These are phyloP conservation scores for Trichonephila inaurata DNA, from an alignment of 1,140 invertebrate genomes.

Conservation along the genomic window DNA sequence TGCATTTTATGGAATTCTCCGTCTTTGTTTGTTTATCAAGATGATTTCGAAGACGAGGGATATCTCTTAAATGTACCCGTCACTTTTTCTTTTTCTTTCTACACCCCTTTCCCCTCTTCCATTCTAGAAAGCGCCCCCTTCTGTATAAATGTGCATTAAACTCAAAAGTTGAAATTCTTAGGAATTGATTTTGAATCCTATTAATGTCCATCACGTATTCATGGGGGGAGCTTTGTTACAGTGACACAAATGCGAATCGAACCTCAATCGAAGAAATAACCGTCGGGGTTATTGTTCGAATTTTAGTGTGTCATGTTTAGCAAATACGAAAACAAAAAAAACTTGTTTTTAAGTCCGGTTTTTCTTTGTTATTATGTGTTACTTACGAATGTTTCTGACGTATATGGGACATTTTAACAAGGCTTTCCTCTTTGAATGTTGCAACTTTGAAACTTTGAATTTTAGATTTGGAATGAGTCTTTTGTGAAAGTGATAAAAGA, in stretches of 20 bases:
- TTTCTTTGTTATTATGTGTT: no score
- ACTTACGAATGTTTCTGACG: no score
- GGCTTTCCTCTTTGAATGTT: no score
- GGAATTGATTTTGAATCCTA: background rate
- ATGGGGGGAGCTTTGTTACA: background rate
- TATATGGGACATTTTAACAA: no score
- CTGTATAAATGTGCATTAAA: background rate
- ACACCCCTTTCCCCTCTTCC: background rate
- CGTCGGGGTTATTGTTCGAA: background rate
- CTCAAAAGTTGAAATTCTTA: background rate
- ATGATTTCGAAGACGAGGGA: background rate
- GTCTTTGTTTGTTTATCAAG: background rate
- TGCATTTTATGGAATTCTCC: background rate
- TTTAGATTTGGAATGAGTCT: no score
- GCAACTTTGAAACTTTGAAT: no score
- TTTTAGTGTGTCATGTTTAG: background rate
- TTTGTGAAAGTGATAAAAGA: no score
- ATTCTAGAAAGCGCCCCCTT: background rate
- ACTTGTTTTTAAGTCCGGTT: no score
- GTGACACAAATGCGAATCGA: background rate
- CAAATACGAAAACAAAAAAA: background rate
- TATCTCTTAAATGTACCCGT: background rate
- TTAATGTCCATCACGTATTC: slow-evolving; percentile 36
- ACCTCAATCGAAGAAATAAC: background rate
- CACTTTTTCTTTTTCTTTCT: background rate